Base-by-base conservation (phyloP, 2,888 invertebrate genomes). In the Rugalucina vietnamica region DNA sequence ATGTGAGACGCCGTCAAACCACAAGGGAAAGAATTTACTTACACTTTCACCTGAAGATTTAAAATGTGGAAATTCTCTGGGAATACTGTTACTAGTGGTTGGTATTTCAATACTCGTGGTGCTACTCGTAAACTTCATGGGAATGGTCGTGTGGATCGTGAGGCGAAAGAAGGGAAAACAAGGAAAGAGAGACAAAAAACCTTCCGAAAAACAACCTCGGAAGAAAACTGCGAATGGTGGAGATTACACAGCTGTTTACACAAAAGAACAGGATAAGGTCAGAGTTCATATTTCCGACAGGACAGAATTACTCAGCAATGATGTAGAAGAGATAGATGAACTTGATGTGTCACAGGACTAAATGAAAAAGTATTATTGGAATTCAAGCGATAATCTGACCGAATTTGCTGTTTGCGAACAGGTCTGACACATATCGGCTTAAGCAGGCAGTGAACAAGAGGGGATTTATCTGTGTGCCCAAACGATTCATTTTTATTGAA, bases 241-340 rank as follows among this genome's bases (percentile, higher is more conserved):
- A 50, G 29, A 81, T 57, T 86, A 86, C 57, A 81, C 86, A 4
- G 86, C 86, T 12, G 84, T 86, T 1, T 84, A 79, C 43, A 82
- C 84, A n/a, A 60, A 60, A 24, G 86, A 84, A 10, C 82, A 86
- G 12, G 78, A 77, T 18, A 27, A 36, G n/a, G 72, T 83, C 3
- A 8, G 43, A 43, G 43, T 54, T 8, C 10, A 54, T 4, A 24
- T 54, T 54, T 54, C 54, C 14, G 54, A 54, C n/a, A 54, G 4
- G 4, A 54, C 14, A 54, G n/a, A 14, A 24, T n/a, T 54, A 54
- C n/a, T 54, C n/a, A n/a, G n/a, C n/a, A n/a, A n/a, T n/a, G n/a
- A n/a, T n/a, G n/a, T n/a, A n/a, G n/a, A n/a, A n/a, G n/a, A n/a
- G n/a, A n/a, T n/a, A n/a, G n/a, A n/a, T n/a, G n/a, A n/a, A n/a